Evolutionary conservation across 2,797 vertebrate species (phyloP).

Genomic region (Fratercula arctica): DNA sequence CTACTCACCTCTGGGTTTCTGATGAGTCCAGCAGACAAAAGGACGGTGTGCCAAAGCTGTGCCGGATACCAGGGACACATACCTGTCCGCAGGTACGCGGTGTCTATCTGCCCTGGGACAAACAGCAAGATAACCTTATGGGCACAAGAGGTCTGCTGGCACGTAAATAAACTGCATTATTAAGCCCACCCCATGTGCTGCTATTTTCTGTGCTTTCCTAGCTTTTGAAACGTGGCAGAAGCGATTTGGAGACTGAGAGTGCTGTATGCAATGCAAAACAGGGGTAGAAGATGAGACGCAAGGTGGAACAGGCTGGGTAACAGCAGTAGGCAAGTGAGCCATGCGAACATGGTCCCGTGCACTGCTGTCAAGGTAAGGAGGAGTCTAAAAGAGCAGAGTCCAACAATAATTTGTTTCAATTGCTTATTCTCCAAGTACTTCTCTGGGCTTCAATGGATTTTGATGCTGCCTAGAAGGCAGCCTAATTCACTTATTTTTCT

Average conservation of each 20-base stretch:
- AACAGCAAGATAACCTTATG: neutral
- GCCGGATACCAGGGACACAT: neutral
- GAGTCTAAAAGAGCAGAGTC: neutral
- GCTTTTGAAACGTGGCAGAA: neutral
- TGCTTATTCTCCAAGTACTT: neutral
- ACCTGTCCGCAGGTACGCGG: neutral
- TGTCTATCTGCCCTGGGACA: neutral
- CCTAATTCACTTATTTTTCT: neutral
- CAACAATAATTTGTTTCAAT: neutral
- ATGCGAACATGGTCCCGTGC: fast-evolving
- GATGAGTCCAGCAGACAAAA: neutral
- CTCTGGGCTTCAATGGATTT: neutral
- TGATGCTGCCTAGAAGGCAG: neutral
- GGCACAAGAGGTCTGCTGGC: neutral
- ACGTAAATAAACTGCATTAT: neutral
- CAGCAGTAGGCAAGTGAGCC: neutral
- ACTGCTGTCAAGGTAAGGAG: neutral
- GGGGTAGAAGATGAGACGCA: neutral
- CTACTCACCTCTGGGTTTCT: neutral
- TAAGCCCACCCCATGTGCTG: neutral
- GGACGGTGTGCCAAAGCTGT: neutral
- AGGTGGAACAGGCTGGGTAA: neutral
- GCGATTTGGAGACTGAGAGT: neutral
- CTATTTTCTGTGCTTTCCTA: neutral
- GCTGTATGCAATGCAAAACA: neutral